Evolutionary conservation across 2,797 vertebrate genomes (phyloP).

Genomic region (Eremophila alpestris): DNA sequence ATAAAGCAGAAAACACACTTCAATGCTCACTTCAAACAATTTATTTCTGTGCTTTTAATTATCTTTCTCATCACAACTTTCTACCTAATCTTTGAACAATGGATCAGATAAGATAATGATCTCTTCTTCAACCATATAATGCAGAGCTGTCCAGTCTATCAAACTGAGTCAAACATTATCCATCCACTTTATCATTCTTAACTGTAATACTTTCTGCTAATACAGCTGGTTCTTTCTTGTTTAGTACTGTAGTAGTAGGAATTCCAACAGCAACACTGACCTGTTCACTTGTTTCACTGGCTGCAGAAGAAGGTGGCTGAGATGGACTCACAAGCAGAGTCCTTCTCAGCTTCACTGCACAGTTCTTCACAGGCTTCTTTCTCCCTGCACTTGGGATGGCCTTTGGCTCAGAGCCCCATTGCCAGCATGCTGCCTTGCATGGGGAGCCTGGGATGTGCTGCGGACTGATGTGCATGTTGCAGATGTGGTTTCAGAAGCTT

Average conservation of each 20-base stretch:
- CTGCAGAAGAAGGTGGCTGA: not conserved
- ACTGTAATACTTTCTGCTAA: not conserved
- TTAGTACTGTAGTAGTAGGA: not conserved
- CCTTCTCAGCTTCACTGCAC: constrained; percentile 69
- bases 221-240: not conserved
- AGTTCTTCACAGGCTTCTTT: not conserved
- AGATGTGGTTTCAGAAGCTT: not conserved
- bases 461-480: not conserved
- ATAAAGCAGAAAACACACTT: not conserved
- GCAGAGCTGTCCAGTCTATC: not conserved
- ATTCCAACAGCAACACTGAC: not conserved
- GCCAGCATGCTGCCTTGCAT: not conserved
- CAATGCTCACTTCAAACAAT: not conserved
- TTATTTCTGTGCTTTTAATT: not conserved
- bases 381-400: not conserved
- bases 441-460: not conserved
- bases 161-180: not conserved
- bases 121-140: not conserved
- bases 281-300: not conserved
- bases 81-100: not conserved
- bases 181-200: not conserved
- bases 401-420: not conserved
- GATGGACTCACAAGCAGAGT: not conserved
- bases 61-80: not conserved
- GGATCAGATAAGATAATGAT: not conserved